phyloP scores from a whole-genome alignment of 1,140 invertebrate species.

The Drosophila quadrilineata region DNA sequence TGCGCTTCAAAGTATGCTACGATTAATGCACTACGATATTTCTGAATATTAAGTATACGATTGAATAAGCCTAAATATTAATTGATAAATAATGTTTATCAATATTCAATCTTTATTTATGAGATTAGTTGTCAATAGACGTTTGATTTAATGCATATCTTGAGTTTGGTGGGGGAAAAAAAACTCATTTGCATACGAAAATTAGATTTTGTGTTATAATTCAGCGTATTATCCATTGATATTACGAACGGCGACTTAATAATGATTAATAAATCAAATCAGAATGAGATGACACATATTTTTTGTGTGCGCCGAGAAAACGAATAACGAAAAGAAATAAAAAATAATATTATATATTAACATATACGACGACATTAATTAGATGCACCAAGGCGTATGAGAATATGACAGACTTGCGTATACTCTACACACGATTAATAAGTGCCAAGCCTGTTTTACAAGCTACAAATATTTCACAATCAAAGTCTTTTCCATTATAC shows the following conservation, averaged over 20 bases:
- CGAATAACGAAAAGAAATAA: constrained; percentile 4
- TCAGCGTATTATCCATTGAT: not conserved
- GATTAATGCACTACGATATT: too few relatives aligned
- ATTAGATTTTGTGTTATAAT: constrained; percentile 7
- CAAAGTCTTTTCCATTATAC: too few relatives aligned
- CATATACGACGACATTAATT: constrained; percentile 9
- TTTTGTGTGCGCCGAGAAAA: not conserved
- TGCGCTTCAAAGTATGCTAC: too few relatives aligned
- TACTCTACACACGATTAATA: too few relatives aligned
- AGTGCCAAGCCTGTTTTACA: too few relatives aligned
- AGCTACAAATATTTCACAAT: not conserved
- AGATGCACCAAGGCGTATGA: constrained; percentile 1
- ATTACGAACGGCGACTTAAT: constrained; percentile 2
- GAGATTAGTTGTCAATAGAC: not conserved
- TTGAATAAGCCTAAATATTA: too few relatives aligned
- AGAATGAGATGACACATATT: constrained; percentile 3
- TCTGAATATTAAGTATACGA: too few relatives aligned
- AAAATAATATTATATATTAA: constrained; percentile 9
- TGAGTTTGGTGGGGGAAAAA: too few relatives aligned
- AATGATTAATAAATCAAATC: constrained; percentile 9
- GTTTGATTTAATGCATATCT: not conserved
- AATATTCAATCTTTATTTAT: constrained; percentile 1
- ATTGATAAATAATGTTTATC: too few relatives aligned
- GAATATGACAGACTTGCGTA: not conserved
- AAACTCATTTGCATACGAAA: not conserved